Conservation (phyloP, 2,888 invertebrate genomes). For the Perithous albicinctus region DNA sequence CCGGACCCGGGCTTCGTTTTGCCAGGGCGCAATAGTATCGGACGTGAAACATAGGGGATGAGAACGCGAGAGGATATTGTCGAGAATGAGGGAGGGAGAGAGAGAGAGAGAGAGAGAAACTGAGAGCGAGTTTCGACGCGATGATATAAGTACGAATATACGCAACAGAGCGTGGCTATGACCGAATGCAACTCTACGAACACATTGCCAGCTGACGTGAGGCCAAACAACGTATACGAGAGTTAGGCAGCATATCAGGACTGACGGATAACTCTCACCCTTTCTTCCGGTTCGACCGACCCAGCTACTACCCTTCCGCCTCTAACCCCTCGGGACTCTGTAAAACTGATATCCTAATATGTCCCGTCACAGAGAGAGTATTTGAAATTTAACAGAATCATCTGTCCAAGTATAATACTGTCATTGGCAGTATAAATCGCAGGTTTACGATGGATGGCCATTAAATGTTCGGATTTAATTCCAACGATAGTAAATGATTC, state of each 20-base stretch:
- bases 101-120: slow-evolving; percentile 25
- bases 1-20: slow-evolving; percentile 65
- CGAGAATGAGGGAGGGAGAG: slow-evolving; percentile 10
- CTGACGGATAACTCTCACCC: slow-evolving; percentile 13
- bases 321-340: not conserved
- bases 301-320: too few relatives aligned
- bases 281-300: not conserved
- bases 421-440: not conserved
- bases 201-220: slow-evolving; percentile 26
- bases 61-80: slow-evolving; percentile 19
- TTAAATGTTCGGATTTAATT: too few relatives aligned
- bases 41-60: slow-evolving; percentile 43
- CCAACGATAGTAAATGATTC: too few relatives aligned
- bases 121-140: slow-evolving; percentile 13
- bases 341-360: not conserved
- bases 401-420: not conserved
- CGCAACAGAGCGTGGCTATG: slow-evolving; percentile 25
- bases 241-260: slow-evolving; percentile 5
- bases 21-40: slow-evolving; percentile 58
- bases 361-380: not conserved
- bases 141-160: slow-evolving; percentile 47
- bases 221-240: slow-evolving; percentile 15
- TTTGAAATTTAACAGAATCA: slow-evolving; percentile 4
- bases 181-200: slow-evolving; percentile 13
- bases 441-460: too few relatives aligned